phyloP scores from a whole-genome alignment of 2,888 invertebrate genomes.

The Kryphioiulus occultus region DNA sequence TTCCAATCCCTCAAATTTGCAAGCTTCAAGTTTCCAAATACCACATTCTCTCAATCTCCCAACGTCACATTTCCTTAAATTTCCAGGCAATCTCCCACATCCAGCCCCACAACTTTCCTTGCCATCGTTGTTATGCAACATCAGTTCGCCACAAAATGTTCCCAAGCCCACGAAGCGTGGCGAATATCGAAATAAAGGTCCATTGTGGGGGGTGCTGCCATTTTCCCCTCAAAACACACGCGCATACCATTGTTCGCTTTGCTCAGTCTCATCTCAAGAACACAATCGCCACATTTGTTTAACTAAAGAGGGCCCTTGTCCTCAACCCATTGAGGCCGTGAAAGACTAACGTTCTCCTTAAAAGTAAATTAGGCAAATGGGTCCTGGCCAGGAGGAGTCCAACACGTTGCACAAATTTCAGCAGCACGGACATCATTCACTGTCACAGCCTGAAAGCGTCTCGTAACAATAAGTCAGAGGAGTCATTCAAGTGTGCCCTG shows the following conservation, averaged over 20 bases:
- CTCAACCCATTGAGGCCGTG: background rate
- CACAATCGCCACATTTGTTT: background rate
- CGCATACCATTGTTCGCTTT: too few relatives aligned
- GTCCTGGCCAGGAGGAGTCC: background rate
- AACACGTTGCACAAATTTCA: background rate
- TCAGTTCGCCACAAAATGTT: too few relatives aligned
- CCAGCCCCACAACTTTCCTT: too few relatives aligned
- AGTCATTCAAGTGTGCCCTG: background rate
- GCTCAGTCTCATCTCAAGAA: background rate
- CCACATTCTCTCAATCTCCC: too few relatives aligned
- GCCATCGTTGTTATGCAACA: too few relatives aligned
- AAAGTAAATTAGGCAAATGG: constrained; percentile 5
- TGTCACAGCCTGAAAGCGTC: constrained; percentile 5
- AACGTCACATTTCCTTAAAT: too few relatives aligned
- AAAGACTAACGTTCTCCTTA: background rate
- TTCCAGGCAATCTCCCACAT: too few relatives aligned
- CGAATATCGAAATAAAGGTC: background rate
- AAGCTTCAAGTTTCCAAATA: too few relatives aligned
- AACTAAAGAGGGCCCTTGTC: background rate
- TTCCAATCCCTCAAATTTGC: too few relatives aligned
- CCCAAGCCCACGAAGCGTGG: background rate
- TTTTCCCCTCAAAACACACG: too few relatives aligned
- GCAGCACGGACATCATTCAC: background rate
- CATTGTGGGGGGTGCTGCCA: too few relatives aligned
- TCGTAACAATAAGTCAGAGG: background rate